These are phyloP conservation scores for Myotis pilosus DNA, from an alignment of 2,797 vertebrate genomes.

Conservation along the genomic window DNA sequence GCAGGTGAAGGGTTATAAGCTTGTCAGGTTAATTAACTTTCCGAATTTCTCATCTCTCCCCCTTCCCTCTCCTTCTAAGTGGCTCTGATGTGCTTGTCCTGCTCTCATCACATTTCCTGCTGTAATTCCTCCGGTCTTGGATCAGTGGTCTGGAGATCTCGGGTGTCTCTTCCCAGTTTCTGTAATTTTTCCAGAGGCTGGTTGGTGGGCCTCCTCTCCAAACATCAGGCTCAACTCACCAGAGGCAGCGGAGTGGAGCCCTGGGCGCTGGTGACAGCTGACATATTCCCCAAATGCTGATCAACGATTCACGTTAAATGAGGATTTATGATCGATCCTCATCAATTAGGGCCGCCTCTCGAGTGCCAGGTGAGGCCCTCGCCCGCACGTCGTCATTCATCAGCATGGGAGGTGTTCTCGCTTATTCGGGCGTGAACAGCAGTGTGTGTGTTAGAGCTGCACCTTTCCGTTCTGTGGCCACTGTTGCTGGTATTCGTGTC, in stretches of 20 bases:
- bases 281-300: slow-evolving; percentile 16
- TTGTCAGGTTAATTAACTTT: slow-evolving; percentile 60
- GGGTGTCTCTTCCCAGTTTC: not conserved
- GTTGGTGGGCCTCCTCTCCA: not conserved
- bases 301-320: slow-evolving; percentile 64
- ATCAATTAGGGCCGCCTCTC: slow-evolving; percentile 53
- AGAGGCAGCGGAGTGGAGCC: slow-evolving; percentile 49
- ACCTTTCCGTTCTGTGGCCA: fast-evolving
- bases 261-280: slow-evolving; percentile 28
- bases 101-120: not conserved
- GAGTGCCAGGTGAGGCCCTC: slow-evolving; percentile 58
- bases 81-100: not conserved
- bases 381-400: slow-evolving; percentile 55
- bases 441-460: not conserved
- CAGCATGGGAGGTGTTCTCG: not conserved
- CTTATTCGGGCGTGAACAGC: not conserved
- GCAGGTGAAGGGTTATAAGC: not conserved
- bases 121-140: not conserved
- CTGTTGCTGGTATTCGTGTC: fast-evolving
- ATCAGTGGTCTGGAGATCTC: not conserved
- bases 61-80: not conserved
- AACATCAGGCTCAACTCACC: slow-evolving; percentile 58
- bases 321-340: slow-evolving; percentile 79
- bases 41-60: not conserved
- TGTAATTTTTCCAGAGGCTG: slow-evolving; percentile 20